phyloP scores from a whole-genome alignment of 1,140 invertebrate genomes.

The Daktulosphaira vitifoliae region DNA sequence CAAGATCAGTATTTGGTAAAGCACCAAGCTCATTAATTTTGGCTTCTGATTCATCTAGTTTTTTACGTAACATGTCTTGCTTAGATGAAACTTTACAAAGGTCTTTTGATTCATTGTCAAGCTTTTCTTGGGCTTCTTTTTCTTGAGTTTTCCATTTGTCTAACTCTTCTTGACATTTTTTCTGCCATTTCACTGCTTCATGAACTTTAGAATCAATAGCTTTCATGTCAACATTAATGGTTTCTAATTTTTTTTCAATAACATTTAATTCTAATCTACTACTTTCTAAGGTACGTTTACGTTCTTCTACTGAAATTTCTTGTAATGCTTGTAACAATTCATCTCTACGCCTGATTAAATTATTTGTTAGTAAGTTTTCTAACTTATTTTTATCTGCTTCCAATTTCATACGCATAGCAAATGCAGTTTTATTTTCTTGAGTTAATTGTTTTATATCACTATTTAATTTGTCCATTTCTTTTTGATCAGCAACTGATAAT shows the following conservation, averaged over 20 bases:
- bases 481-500: slow-evolving; percentile 57
- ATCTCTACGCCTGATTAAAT: slow-evolving; percentile 79
- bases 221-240: slow-evolving; percentile 71
- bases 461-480: slow-evolving; percentile 85
- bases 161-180: slow-evolving; percentile 61
- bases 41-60: slow-evolving; percentile 89
- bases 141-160: slow-evolving; percentile 80
- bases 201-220: slow-evolving; percentile 74
- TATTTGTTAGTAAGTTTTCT: slow-evolving; percentile 94
- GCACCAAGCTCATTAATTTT: slow-evolving; percentile 87
- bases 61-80: slow-evolving; percentile 84
- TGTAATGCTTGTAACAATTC: slow-evolving; percentile 78
- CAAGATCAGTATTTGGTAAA: slow-evolving; percentile 80
- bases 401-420: slow-evolving; percentile 86
- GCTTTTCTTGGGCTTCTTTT: slow-evolving; percentile 89
- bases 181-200: slow-evolving; percentile 64
- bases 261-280: slow-evolving; percentile 69
- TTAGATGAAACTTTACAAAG: slow-evolving; percentile 96
- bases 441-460: slow-evolving; percentile 89
- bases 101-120: slow-evolving; percentile 94
- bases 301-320: slow-evolving; percentile 90
- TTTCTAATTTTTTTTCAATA: slow-evolving; percentile 71
- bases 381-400: slow-evolving; percentile 97
- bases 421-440: slow-evolving; percentile 92
- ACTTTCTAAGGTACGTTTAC: slow-evolving; percentile 75